Conservation (phyloP, 2,888 invertebrate genomes). For the Heliconius ethilla region DNA sequence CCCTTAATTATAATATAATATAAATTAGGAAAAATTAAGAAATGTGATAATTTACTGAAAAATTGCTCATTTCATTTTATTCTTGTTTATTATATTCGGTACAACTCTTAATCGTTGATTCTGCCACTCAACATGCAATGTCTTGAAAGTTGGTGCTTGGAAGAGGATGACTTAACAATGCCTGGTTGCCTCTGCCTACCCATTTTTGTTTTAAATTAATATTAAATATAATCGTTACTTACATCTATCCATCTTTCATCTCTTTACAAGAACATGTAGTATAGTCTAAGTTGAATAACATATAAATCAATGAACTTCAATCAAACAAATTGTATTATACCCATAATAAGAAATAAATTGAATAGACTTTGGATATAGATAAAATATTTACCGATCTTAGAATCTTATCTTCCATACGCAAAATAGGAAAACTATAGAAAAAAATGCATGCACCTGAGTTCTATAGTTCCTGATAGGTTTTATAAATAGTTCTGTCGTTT, state of each 20-base stretch:
- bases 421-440: background rate
- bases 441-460: too few species aligned
- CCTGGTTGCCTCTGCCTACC: background rate
- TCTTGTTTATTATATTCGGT: too few species aligned
- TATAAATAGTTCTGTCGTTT: too few species aligned
- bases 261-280: background rate
- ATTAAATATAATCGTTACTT: too few species aligned
- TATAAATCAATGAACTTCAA: background rate
- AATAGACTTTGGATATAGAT: background rate
- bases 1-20: too few species aligned
- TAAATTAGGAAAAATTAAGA: background rate
- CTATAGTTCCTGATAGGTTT: too few species aligned
- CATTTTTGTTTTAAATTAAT: too few species aligned
- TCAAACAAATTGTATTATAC: background rate
- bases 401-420: background rate
- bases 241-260: too few species aligned
- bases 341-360: constrained; percentile 5
- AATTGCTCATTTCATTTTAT: background rate
- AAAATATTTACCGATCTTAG: background rate
- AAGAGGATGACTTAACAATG: background rate
- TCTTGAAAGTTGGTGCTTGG: too few species aligned
- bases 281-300: background rate
- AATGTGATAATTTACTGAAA: background rate
- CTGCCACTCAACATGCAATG: too few species aligned
- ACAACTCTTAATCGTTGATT: too few species aligned